Evolutionary conservation across 2,888 invertebrate species (phyloP).

Genomic region (Aporophyla lueneburgensis): DNA sequence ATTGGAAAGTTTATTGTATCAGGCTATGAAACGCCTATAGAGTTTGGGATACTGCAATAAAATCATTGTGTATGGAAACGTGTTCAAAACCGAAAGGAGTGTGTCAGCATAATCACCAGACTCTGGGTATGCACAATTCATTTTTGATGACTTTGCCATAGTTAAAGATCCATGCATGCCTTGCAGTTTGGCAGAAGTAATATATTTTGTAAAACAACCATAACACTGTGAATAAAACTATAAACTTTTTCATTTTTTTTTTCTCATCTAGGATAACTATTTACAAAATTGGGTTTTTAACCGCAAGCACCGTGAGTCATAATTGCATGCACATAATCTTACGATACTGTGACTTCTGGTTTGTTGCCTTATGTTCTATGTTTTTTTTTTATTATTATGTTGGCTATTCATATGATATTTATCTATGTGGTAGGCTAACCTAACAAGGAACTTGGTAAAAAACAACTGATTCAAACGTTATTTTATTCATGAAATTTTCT

Average conservation of each 20-base stretch:
- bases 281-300: neutral
- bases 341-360: slow-evolving; percentile 1
- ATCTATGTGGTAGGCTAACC: neutral
- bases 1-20: neutral
- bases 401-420: neutral
- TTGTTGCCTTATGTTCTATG: neutral
- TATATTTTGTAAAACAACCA: too few relatives aligned
- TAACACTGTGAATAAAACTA: too few relatives aligned
- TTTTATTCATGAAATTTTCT: neutral
- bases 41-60: slow-evolving; percentile 1
- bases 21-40: too few relatives aligned
- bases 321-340: slow-evolving; percentile 21
- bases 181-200: too few relatives aligned
- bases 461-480: neutral
- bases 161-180: slow-evolving; percentile 1
- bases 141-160: slow-evolving; percentile 15
- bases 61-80: slow-evolving; percentile 57
- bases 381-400: neutral
- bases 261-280: slow-evolving; percentile 6
- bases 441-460: neutral
- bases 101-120: slow-evolving; percentile 57
- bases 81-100: slow-evolving; percentile 63
- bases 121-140: slow-evolving; percentile 39
- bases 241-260: too few relatives aligned
- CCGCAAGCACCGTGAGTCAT: slow-evolving; percentile 32